Conservation (phyloP, 2,113 vertebrate species). For the Willisornis vidua region DNA sequence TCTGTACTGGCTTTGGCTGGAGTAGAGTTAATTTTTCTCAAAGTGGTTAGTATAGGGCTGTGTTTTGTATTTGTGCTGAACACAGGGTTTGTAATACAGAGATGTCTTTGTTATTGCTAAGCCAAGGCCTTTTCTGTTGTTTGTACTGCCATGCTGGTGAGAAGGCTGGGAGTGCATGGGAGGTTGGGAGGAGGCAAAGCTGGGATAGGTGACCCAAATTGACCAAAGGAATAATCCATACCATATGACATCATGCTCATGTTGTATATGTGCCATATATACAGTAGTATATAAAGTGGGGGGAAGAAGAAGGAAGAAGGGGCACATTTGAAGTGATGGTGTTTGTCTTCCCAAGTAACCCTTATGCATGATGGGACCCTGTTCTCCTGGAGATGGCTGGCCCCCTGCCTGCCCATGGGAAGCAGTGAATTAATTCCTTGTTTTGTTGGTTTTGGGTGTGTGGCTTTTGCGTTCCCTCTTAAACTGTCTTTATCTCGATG, state of each 20-base stretch:
- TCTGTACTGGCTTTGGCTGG: neutral
- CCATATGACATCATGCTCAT: neutral
- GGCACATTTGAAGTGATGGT: accelerated
- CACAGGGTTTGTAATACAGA: accelerated
- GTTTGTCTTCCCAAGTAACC: neutral
- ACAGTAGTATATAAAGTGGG: neutral
- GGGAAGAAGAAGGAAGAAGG: neutral
- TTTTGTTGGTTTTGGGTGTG: neutral
- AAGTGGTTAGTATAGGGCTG: neutral
- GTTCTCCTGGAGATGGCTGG: neutral
- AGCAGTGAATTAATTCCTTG: neutral
- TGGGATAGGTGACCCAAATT: accelerated
- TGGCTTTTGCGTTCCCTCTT: neutral
- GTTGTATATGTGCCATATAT: neutral
- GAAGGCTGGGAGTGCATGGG: accelerated
- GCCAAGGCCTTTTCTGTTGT: neutral
- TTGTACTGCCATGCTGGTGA: accelerated
- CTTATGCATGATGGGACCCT: accelerated
- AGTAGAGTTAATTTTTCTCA: neutral
- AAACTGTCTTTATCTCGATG: neutral
- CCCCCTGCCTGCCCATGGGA: neutral
- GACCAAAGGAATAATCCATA: neutral
- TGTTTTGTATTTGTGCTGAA: neutral
- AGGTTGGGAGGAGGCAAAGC: accelerated
- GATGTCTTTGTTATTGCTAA: neutral